Percentiles rank a stretch among this genome's conserved stretches.
Evolutionary conservation across 2,797 vertebrate genomes (phyloP).

Genomic region (Ispidina picta): DNA sequence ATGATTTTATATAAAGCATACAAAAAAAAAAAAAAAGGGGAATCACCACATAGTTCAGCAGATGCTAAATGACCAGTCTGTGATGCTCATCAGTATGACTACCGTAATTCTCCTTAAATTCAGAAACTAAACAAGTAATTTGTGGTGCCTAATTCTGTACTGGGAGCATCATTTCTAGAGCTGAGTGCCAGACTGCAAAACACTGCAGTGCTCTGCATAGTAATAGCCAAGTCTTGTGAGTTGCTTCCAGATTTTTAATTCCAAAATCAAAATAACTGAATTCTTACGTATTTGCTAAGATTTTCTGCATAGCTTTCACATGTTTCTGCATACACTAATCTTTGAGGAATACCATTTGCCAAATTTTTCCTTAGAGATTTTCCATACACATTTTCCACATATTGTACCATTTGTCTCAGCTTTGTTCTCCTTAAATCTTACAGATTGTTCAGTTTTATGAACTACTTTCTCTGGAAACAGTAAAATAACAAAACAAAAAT

Average conservation of each 20-base stretch:
- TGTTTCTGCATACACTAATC: background rate
- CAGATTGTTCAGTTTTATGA: background rate
- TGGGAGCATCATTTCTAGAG: background rate
- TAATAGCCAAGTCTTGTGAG: background rate
- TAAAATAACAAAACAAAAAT: background rate
- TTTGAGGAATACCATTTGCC: slow-evolving; percentile 24
- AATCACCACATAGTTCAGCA: background rate
- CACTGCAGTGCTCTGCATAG: background rate
- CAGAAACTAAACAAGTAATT: background rate
- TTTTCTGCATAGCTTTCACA: slow-evolving; percentile 23
- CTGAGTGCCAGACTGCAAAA: background rate
- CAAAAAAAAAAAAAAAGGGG: background rate
- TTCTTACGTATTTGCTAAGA: slow-evolving; percentile 7
- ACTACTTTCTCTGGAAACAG: background rate
- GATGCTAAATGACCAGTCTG: background rate
- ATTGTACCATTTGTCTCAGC: background rate
- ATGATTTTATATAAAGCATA: background rate
- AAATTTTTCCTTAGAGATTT: slow-evolving; percentile 33
- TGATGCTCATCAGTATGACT: background rate
- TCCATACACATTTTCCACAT: slow-evolving; percentile 40
- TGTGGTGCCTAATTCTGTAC: background rate
- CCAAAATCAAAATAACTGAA: slow-evolving; percentile 36
- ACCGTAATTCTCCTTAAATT: background rate
- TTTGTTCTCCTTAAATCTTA: background rate
- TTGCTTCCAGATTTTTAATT: slow-evolving; percentile 14